Conservation (phyloP, 2,888 invertebrate genomes). For the Epinotia bilunana region DNA sequence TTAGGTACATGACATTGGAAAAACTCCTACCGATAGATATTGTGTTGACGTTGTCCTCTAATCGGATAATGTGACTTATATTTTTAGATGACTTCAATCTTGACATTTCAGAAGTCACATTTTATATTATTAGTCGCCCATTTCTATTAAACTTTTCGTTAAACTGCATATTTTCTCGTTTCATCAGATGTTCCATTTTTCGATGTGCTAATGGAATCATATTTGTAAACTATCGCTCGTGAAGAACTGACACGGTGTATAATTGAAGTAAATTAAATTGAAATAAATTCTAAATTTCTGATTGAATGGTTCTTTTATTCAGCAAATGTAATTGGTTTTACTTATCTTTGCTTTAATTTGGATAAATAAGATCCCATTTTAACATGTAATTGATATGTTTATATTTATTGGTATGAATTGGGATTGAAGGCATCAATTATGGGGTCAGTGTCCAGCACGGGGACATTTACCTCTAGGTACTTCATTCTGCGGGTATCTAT, state of each 20-base stretch:
- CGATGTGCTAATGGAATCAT: neutral
- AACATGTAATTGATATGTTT: no score
- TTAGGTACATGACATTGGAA: no score
- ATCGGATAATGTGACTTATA: conserved; percentile 8
- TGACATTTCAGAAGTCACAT: conserved; percentile 19
- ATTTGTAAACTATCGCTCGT: neutral
- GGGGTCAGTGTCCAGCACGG: no score
- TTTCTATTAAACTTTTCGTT: neutral
- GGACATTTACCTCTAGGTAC: no score
- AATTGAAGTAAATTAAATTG: neutral
- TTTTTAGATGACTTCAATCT: conserved; percentile 30
- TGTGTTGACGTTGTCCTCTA: neutral
- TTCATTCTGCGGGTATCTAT: no score
- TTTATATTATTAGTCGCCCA: conserved; percentile 25
- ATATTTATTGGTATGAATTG: no score
- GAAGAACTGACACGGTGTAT: neutral
- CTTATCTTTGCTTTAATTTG: no score
- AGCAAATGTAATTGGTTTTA: neutral
- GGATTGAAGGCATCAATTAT: no score
- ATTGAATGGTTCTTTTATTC: neutral
- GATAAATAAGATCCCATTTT: no score
- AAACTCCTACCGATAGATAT: no score
- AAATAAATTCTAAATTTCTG: neutral
- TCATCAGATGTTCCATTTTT: neutral
- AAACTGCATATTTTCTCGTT: neutral